Conservation (phyloP, 2,797 vertebrate genomes). For the Rachycentron canadum region DNA sequence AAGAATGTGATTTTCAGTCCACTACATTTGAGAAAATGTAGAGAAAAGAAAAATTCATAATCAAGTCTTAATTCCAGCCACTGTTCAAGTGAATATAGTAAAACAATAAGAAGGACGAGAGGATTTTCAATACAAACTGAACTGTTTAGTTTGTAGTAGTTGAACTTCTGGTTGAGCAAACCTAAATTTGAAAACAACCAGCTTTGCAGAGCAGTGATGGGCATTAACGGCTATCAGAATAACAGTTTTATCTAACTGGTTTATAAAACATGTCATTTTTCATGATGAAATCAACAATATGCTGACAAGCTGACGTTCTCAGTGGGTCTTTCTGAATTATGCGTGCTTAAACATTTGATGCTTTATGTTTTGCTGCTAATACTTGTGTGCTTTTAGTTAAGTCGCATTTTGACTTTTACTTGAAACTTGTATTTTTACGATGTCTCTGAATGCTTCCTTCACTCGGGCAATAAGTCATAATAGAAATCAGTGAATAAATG, state of each 20-base stretch:
- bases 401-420: too few species aligned
- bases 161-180: too few species aligned
- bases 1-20: too few species aligned
- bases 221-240: neutral
- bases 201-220: too few species aligned
- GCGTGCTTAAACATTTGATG: too few species aligned
- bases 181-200: too few species aligned
- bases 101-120: neutral
- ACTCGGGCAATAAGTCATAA: neutral
- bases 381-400: neutral
- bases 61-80: neutral
- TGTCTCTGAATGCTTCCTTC: neutral
- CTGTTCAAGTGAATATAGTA: neutral
- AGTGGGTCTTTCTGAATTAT: neutral
- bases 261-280: too few species aligned
- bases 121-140: too few species aligned
- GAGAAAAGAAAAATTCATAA: neutral
- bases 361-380: neutral
- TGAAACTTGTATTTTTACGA: neutral
- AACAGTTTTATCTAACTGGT: neutral
- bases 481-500: neutral
- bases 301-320: neutral
- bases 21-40: too few species aligned
- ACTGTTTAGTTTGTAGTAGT: too few species aligned
- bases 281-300: too few species aligned